phyloP scores from a whole-genome alignment of 2,888 invertebrate species.

The Lysandra bellargus region DNA sequence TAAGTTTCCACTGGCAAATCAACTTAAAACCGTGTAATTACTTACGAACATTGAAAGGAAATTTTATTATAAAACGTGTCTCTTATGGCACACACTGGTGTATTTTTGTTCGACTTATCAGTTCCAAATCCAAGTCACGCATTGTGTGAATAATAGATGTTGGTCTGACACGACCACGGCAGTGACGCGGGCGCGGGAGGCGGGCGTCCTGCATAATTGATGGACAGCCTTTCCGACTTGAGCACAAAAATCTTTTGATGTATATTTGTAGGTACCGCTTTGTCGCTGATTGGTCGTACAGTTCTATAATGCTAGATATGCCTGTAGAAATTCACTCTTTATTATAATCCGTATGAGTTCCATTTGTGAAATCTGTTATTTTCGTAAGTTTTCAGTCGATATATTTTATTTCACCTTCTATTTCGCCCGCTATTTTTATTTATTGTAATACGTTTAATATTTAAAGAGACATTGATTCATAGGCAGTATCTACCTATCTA shows the following conservation, averaged over 20 bases:
- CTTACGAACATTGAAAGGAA: neutral
- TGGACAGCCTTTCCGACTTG: slow-evolving; percentile 13
- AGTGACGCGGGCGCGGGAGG: neutral
- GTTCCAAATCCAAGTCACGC: slow-evolving; percentile 24
- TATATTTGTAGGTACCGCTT: neutral
- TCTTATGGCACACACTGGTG: neutral
- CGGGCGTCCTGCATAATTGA: slow-evolving; percentile 22
- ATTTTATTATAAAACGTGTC: neutral
- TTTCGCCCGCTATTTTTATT: too few relatives aligned
- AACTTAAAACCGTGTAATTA: too few relatives aligned
- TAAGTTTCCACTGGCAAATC: too few relatives aligned
- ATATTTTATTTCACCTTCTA: too few relatives aligned
- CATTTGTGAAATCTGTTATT: too few relatives aligned
- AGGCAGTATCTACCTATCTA: too few relatives aligned
- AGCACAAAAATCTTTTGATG: neutral
- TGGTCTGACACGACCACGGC: neutral
- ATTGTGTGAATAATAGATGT: slow-evolving; percentile 21
- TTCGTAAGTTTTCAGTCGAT: too few relatives aligned
- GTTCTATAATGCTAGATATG: neutral
- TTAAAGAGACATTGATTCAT: too few relatives aligned
- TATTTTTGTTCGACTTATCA: slow-evolving; percentile 1
- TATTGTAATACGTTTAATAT: too few relatives aligned
- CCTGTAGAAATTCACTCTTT: too few relatives aligned
- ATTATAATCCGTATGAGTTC: too few relatives aligned
- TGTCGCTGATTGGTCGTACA: neutral